phyloP scores from a whole-genome alignment of 2,888 invertebrate genomes.

The Cheiracanthium punctorium region DNA sequence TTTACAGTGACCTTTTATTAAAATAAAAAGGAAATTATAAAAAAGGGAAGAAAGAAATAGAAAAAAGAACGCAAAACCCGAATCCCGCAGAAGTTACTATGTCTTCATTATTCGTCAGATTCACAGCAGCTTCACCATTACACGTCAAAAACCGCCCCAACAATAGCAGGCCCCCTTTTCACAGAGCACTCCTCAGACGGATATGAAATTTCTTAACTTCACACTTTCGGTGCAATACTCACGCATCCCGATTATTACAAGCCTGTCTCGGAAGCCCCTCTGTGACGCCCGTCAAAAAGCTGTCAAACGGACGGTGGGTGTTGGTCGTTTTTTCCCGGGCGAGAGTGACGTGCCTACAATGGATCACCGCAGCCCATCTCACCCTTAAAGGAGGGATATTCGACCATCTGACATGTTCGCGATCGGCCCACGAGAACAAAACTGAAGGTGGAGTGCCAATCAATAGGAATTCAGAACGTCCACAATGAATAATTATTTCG shows the following conservation, averaged over 20 bases:
- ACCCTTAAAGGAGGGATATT: constrained; percentile 3
- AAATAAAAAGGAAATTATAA: too few relatives aligned
- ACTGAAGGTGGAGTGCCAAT: constrained; percentile 8
- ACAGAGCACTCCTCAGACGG: background rate
- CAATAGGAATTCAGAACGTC: constrained; percentile 8
- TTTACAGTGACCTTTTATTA: too few relatives aligned
- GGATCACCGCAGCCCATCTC: constrained; percentile 4
- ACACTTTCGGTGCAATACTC: constrained; percentile 6
- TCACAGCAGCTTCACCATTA: background rate
- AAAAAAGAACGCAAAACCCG: too few relatives aligned
- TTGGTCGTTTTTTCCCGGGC: background rate
- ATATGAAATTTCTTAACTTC: constrained; percentile 17
- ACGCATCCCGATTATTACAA: background rate
- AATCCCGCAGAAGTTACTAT: background rate
- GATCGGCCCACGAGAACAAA: constrained; percentile 7
- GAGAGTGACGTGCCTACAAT: background rate
- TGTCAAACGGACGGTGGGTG: background rate
- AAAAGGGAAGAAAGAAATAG: too few relatives aligned
- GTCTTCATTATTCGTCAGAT: background rate
- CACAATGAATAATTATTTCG: constrained; percentile 14
- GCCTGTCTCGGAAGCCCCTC: constrained; percentile 7
- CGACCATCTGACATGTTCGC: constrained; percentile 3
- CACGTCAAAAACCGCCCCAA: background rate
- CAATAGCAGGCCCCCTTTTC: background rate
- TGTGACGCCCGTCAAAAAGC: constrained; percentile 10